A percentile compares a stretch with the other conserved stretches of the same genome.
phyloP scores from a whole-genome alignment of 2,888 invertebrate genomes.

The Agrochola lota region DNA sequence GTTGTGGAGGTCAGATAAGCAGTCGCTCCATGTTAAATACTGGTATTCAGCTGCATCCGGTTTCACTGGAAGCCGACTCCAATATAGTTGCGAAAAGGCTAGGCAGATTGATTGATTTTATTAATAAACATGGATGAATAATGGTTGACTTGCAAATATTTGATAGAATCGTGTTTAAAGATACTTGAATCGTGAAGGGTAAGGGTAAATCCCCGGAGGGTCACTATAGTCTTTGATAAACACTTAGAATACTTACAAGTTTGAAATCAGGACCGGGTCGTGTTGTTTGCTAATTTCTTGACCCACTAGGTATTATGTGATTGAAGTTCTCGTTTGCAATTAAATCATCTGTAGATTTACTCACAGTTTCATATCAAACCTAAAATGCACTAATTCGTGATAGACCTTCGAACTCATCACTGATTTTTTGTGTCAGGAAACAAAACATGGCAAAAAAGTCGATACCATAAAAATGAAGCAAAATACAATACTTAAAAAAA shows the following conservation, averaged over 20 bases:
- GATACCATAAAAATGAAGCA: not conserved
- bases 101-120: no score
- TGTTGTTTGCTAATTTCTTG: constrained; percentile 20
- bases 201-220: constrained; percentile 17
- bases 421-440: not conserved
- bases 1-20: no score
- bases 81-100: no score
- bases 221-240: constrained; percentile 43
- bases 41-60: no score
- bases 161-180: constrained; percentile 18
- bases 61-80: no score
- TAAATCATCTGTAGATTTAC: not conserved
- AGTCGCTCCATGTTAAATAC: no score
- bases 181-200: constrained; percentile 21
- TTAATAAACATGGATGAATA: constrained; percentile 11
- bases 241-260: constrained; percentile 36
- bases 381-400: no score
- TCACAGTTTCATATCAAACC: not conserved
- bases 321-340: constrained; percentile 13
- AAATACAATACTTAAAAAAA: not conserved
- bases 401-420: not conserved
- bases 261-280: constrained; percentile 24
- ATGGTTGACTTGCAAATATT: constrained; percentile 20
- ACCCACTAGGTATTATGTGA: not conserved
- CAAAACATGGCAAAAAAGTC: not conserved